Evolutionary conservation across 2,113 vertebrate species (phyloP), one percentile per base, ranked within the genome.

Genomic region (Oreochromis aureus): DNA sequence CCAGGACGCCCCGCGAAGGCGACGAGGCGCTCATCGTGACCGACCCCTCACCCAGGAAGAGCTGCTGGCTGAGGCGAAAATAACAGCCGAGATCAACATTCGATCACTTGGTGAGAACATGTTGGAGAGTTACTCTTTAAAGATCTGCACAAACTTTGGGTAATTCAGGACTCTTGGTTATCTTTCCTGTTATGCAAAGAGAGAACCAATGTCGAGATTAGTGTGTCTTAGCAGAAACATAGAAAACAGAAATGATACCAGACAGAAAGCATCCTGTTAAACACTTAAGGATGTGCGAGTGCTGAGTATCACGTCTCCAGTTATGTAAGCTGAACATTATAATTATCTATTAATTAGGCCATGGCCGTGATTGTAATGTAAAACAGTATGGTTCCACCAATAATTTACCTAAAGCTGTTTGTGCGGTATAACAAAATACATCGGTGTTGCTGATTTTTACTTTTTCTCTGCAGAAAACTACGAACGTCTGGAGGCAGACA

Each of bases 401-500:
- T 34, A 78, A n/a, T 73, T 46, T 73, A 48, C 69, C 22, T 30
- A 46, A 73, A 48, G 69, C 48, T 53, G 0, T 53, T 53, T 53
- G 10, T 78, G 24, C 24, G 2, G 24, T 44, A 0, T 13, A 22
- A 59, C 16, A 79, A 10, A 10, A 44, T 3, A 22, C n/a, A 78
- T 34, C 24, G 5, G 7, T 41, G 63, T 73, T 1, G 46, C 19
- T 59, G 10, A 24, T 81, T 85, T 89, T 4, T 39, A 36, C 6
- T 81, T 86, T 83, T 18, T 86, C n/a, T 82, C 5, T 86, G 8
- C 94, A 99, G 98, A 99, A 94, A 99, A 98, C 30, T 99, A 99
- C 2, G 98, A 99, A 90, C 97, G 98, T 1, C 93, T 99, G 6
- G 98, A 99, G 80, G 98, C 98, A 0, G 98, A 99, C 91, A 99